Base-by-base conservation (phyloP, 1,140 invertebrate genomes). In the Micrasema longulum region DNA sequence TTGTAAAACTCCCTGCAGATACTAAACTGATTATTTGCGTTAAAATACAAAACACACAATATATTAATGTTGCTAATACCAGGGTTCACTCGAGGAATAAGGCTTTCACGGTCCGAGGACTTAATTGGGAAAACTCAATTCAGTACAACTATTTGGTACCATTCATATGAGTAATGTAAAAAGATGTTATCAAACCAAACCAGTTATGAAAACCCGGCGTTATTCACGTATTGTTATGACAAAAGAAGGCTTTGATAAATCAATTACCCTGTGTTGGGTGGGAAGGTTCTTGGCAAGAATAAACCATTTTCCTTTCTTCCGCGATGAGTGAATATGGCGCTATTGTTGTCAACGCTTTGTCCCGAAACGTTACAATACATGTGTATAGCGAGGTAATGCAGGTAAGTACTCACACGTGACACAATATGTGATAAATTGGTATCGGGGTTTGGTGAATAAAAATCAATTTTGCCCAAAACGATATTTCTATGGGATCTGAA, bases 231-330 rank as follows among this genome's bases (percentile, higher is more conserved):
- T 57, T 57, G 53, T 57, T 35, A n/a, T 45, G 36, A 45, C 36
- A 45, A 63, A 63, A 23, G 57, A 38, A 52, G 48, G 47, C 64
- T 67, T 67, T 67, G 64, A 67, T 68, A 68, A 68, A 68, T 68
- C 65, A 68, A 68, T 68, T 68, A 68, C 36, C 48, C 55, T 53
- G 36, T 43, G n/a, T 38, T 55, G 65, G 18, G 36, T 26, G 23
- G 65, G 22, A 55, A 50, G 50, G 53, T 68, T 36, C 43, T 43
- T 36, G 53, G 65, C 36, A 22, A 38, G 65, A 68, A 55, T 68
- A 53, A 55, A 68, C 45, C 47, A 55, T 52, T 53, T 55, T 50
- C 65, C 48, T 68, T 68, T 68, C 65, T 68, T 43, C 48, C 14
- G 38, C 65, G 48, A 66, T 48, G 63, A 52, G 48, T 36, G 63